Evolutionary conservation across 2,113 vertebrate genomes (phyloP).

Genomic region (Hippolais icterina): DNA sequence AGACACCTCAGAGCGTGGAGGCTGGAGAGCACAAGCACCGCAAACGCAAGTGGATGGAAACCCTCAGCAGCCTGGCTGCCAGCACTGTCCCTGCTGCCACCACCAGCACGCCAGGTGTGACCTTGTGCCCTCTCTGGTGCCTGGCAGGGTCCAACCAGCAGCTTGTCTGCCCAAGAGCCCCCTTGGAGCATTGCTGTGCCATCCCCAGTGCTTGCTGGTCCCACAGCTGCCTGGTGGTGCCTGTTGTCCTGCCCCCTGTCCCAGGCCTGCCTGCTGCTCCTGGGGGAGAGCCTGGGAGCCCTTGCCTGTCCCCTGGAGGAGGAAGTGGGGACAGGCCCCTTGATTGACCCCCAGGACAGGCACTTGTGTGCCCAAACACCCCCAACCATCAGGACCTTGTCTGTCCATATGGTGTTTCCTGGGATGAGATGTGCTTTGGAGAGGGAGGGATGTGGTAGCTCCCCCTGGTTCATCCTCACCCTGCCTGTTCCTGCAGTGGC

Average conservation of each 20-base stretch:
- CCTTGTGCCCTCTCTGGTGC: neutral
- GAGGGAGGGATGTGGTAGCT: neutral
- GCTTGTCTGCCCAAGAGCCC: neutral
- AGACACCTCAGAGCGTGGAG: neutral
- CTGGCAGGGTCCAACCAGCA: neutral
- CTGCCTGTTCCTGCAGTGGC: neutral
- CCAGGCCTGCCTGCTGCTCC: neutral
- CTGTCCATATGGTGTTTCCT: neutral
- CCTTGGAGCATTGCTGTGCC: neutral
- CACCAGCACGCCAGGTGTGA: neutral
- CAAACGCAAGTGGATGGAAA: slow-evolving; percentile 29
- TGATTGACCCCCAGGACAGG: neutral
- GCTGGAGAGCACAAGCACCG: neutral
- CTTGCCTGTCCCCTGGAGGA: neutral
- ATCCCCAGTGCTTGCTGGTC: neutral
- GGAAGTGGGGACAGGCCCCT: neutral
- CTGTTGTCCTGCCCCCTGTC: neutral
- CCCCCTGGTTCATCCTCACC: neutral
- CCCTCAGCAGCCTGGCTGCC: neutral
- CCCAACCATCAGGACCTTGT: neutral
- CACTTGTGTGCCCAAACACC: neutral
- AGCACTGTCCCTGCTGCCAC: neutral
- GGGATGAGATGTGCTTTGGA: neutral
- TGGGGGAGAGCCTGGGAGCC: neutral
- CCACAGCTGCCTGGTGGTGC: neutral